Evolutionary conservation across 2,113 vertebrate genomes (phyloP), one percentile per base, ranked within the genome.

Genomic region (Dasyprocta punctata): DNA sequence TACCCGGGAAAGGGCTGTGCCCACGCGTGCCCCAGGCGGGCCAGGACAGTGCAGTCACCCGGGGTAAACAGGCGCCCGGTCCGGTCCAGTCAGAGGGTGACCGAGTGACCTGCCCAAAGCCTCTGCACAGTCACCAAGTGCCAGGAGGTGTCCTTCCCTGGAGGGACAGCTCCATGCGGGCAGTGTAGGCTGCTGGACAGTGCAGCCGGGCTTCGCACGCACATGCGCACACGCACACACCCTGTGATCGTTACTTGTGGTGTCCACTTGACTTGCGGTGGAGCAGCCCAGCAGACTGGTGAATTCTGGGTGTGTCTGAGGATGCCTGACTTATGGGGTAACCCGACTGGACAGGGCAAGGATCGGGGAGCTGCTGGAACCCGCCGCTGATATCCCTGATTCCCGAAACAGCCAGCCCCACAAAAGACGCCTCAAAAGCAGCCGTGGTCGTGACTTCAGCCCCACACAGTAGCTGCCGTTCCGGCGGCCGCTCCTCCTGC

Each of bases 11-110:
- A 22, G 52, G 12, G 26, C 26, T 1, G 12, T 0, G 47, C 16
- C 28, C 56, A 5, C 3, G 19, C 0, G 56, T 30, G 33, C 12
- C n/a, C 36, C 1, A 3, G 3, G n/a, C 44, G 1, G 49, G 9
- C 22, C 4, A 26, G 41, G 38, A 22, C 12, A 11, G 49, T 26
- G 49, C 19, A 13, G 71, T 44, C 10, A 1, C 10, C 2, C 33
- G 71, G 10, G 22, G 28, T 24, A 16, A 16, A 3, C 52, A 54
- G 67, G 71, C 10, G n/a, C 38, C 38, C 41, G 38, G 22, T 41
- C 17, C 22, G 9, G 69, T n/a, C 20, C 69, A 41, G 38, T 12
- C 41, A 7, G 52, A 36, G 54, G 24, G 19, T 58, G 44, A 47
- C 90, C 20, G 41, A 86, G 30, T 19, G 65, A 36, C 17, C 65